Evolutionary conservation across 1,140 invertebrate genomes (phyloP).

Genomic region (Telenomus remus): DNA sequence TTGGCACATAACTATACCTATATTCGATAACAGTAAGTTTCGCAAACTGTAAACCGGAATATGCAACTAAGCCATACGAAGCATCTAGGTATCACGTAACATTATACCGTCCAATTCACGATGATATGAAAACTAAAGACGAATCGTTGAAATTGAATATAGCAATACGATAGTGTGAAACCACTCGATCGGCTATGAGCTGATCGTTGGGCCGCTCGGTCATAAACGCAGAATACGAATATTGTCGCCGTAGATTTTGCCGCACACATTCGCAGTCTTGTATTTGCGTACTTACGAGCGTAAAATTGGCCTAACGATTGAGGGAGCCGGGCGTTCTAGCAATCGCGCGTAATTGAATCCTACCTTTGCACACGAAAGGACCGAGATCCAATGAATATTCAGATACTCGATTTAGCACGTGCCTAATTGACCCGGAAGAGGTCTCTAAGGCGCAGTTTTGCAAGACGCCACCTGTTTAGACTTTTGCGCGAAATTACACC

Average conservation of each 20-base stretch:
- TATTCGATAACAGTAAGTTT: conserved; percentile 48
- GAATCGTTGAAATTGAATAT: conserved; percentile 52
- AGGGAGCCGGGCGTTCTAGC: conserved; percentile 53
- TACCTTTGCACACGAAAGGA: conserved; percentile 64
- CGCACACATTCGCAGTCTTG: conserved; percentile 12
- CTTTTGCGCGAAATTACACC: conserved; percentile 18
- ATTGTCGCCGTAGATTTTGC: conserved; percentile 18
- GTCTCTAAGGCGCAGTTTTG: conserved; percentile 54
- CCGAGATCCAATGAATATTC: conserved; percentile 71
- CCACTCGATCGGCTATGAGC: conserved; percentile 31
- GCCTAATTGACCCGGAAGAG: conserved; percentile 61
- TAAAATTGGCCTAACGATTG: conserved; percentile 71
- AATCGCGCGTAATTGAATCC: conserved; percentile 72
- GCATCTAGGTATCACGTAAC: conserved; percentile 34
- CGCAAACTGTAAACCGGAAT: conserved; percentile 43
- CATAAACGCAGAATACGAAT: conserved; percentile 21
- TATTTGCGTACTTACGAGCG: conserved; percentile 73
- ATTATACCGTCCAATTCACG: conserved; percentile 46
- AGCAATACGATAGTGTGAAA: conserved; percentile 52
- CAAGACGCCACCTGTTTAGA: conserved; percentile 30
- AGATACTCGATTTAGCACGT: conserved; percentile 66
- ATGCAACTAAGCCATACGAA: conserved; percentile 5
- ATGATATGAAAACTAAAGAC: conserved; percentile 52
- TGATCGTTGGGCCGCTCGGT: conserved; percentile 48
- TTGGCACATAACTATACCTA: conserved; percentile 2